Evolutionary conservation across 2,888 invertebrate species (phyloP).

Genomic region (Tetanocera ferruginea): DNA sequence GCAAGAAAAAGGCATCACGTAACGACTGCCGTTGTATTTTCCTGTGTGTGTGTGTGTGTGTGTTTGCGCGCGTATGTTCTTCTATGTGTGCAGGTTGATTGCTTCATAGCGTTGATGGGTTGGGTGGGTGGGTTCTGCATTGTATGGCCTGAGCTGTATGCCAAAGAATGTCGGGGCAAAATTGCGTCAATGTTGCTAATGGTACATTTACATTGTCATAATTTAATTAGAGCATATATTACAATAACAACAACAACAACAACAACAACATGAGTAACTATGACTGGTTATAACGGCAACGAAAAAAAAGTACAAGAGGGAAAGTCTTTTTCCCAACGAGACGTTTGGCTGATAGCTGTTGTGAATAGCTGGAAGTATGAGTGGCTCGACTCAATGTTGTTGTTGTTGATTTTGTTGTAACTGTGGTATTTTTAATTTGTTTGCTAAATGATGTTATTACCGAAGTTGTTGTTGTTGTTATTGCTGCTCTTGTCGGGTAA

Average conservation of each 20-base stretch:
- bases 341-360: background rate
- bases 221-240: conserved; percentile 59
- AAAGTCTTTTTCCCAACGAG: background rate
- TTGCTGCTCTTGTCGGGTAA: background rate
- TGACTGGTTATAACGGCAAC: background rate
- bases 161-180: background rate
- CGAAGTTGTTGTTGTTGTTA: background rate
- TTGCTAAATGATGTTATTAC: background rate
- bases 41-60: conserved; percentile 16
- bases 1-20: conserved; percentile 48
- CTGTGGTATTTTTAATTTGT: too few relatives aligned
- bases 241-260: conserved; percentile 5
- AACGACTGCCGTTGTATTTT: background rate
- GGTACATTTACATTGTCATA: conserved; percentile 63
- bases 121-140: background rate
- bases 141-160: conserved; percentile 21
- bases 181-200: conserved; percentile 46
- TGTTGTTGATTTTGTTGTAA: background rate
- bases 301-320: background rate
- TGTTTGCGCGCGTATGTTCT: background rate
- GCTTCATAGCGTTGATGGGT: too few relatives aligned
- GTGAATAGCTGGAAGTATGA: background rate
- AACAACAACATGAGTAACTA: background rate
- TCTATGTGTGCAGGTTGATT: background rate
- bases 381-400: background rate